phyloP scores from a whole-genome alignment of 2,113 vertebrate genomes.

The Pluvianellus socialis region DNA sequence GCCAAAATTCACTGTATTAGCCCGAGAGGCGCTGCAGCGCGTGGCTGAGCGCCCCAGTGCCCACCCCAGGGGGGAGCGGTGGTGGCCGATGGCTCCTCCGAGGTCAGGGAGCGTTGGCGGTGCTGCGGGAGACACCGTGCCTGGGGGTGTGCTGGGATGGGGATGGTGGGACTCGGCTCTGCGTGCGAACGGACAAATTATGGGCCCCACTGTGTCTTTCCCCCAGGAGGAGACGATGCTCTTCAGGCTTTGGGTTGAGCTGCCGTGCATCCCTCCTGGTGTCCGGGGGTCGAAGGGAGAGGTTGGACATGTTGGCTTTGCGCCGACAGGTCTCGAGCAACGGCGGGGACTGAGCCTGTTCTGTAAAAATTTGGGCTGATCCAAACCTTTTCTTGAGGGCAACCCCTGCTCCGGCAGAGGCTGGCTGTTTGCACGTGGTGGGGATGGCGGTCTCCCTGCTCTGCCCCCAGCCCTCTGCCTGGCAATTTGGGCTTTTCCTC shows the following conservation, averaged over 20 bases:
- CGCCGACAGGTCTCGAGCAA: fast-evolving
- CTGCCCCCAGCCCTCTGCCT: not conserved
- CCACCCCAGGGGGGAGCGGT: not conserved
- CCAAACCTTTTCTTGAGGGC: fast-evolving
- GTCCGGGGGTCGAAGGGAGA: fast-evolving
- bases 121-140: not conserved
- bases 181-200: not conserved
- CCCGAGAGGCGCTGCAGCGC: fast-evolving
- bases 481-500: not conserved
- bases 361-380: not conserved
- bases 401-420: fast-evolving
- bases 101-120: fast-evolving
- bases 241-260: not conserved
- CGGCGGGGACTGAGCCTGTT: not conserved
- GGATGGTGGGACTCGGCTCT: fast-evolving
- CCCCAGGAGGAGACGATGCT: not conserved
- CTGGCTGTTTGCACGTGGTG: fast-evolving
- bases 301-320: not conserved
- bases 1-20: not conserved
- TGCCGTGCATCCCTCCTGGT: fast-evolving
- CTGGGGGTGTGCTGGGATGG: fast-evolving
- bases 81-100: not conserved
- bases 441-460: no score
- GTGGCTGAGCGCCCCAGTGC: fast-evolving
- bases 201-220: not conserved